Conservation (phyloP, 2,797 vertebrate genomes). For the Sparidentex hasta region DNA sequence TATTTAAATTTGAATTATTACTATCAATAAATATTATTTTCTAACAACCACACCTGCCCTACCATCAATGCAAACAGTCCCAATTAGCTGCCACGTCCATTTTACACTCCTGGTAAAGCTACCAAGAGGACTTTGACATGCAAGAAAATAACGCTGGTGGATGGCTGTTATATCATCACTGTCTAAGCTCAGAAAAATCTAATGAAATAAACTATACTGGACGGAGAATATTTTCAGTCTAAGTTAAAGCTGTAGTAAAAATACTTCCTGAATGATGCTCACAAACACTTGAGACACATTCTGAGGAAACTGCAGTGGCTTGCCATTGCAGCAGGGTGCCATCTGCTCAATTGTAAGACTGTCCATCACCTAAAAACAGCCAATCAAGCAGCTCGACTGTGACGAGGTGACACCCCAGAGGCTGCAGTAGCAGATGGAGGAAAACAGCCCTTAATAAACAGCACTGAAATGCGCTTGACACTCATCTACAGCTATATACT, state of each 20-base stretch:
- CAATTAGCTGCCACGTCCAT: too few species aligned
- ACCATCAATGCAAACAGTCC: too few species aligned
- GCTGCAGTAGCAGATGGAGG: constrained; percentile 68
- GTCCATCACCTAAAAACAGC: constrained; percentile 65
- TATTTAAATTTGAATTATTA: too few species aligned
- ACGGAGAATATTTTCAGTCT: background rate
- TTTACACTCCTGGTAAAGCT: background rate
- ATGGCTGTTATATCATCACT: too few species aligned
- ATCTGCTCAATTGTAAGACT: constrained; percentile 47
- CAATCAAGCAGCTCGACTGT: constrained; percentile 56
- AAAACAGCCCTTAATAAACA: constrained; percentile 57
- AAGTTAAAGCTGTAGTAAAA: constrained; percentile 12
- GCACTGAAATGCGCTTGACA: constrained; percentile 44
- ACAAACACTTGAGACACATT: constrained; percentile 31
- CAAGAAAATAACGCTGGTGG: background rate
- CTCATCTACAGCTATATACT: constrained; percentile 44
- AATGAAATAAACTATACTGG: constrained; percentile 2
- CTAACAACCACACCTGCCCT: too few species aligned
- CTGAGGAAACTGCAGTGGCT: constrained; percentile 25
- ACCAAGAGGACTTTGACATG: background rate
- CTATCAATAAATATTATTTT: too few species aligned
- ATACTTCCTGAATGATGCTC: background rate
- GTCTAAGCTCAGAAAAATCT: background rate
- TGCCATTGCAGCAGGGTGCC: constrained; percentile 23
- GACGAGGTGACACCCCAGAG: constrained; percentile 55